Base-by-base conservation (phyloP, 2,888 invertebrate genomes). In the Agonopterix subpropinquella region DNA sequence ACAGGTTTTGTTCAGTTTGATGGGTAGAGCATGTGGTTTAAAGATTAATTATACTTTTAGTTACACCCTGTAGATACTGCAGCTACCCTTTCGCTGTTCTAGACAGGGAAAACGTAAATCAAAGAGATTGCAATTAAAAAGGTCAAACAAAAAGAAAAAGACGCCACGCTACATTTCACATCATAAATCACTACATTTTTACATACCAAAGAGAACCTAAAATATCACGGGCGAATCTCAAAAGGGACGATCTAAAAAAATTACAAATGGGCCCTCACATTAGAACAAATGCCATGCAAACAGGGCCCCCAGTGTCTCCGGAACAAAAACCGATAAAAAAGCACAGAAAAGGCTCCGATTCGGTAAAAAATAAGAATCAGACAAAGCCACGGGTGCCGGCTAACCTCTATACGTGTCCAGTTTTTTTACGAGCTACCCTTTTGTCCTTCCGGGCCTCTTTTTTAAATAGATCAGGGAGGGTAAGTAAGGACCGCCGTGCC, bases 281-380 rank as follows among this genome's bases (percentile, higher is more conserved):
- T 85, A 87, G 83, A 80, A 82, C 84, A 79, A 83, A 77, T 79
- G 81, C 71, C 61, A 67, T 64, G 67, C 72, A 72, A 74, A 73
- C 73, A 69, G 71, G 68, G 70, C 69, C 64, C 58, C 65, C 72
- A 58, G 62, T 77, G 82, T 85, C 85, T 81, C 86, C 87, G 87
- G 85, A 86, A 87, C 86, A 88, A 87, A 87, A 86, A 85, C 85
- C 86, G 85, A 85, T 85, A 86, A 87, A 87, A 86, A 83, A 73
- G 28, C 79, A 73, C 79, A 76, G 67, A 76, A 80, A 85, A 82
- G 84, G 83, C 80, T 82, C 83, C 84, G 84, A 86, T 83, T 78
- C 83, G 84, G 84, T 84, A 84, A 87, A 87, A 86, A 86, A 87
- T 88, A 88, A 88, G 87, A 88, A 86, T 80, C 77, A 84, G 86